These are phyloP conservation scores for Eulemur rufifrons DNA, from an alignment of 2,113 vertebrate species.

Conservation along the genomic window DNA sequence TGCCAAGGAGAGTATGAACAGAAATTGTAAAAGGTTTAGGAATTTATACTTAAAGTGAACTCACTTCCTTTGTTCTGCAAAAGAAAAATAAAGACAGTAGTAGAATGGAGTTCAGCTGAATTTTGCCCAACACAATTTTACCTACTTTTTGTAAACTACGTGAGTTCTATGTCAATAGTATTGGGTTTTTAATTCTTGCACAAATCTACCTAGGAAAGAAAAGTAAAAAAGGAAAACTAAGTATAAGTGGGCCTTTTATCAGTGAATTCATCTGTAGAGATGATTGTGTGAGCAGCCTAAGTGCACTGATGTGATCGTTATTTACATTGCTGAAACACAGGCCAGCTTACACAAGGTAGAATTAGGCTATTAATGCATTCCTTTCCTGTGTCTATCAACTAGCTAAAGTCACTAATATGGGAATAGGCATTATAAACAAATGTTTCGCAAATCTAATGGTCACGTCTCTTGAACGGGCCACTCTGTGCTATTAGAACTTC, in stretches of 20 bases:
- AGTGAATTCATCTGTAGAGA: neutral
- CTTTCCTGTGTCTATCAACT: neutral
- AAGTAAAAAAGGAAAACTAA: neutral
- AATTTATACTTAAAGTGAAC: constrained; percentile 43
- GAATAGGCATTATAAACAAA: neutral
- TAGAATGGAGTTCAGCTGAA: neutral
- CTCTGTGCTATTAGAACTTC: neutral
- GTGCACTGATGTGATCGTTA: neutral
- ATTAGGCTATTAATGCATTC: neutral
- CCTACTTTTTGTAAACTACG: neutral
- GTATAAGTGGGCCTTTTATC: neutral
- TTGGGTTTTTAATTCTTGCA: neutral
- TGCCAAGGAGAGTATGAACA: constrained; percentile 33
- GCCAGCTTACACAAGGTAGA: neutral
- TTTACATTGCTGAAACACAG: neutral
- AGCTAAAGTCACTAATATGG: neutral
- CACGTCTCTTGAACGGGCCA: neutral
- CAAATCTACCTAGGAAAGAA: neutral
- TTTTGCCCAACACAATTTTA: neutral
- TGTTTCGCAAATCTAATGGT: neutral
- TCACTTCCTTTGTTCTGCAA: constrained; percentile 47
- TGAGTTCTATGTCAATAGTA: neutral
- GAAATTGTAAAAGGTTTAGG: constrained; percentile 54
- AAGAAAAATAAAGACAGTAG: neutral
- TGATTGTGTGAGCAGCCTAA: neutral